These are phyloP conservation scores for Taphrorychus bicolor DNA, from an alignment of 2,888 invertebrate genomes.

Conservation along the genomic window DNA sequence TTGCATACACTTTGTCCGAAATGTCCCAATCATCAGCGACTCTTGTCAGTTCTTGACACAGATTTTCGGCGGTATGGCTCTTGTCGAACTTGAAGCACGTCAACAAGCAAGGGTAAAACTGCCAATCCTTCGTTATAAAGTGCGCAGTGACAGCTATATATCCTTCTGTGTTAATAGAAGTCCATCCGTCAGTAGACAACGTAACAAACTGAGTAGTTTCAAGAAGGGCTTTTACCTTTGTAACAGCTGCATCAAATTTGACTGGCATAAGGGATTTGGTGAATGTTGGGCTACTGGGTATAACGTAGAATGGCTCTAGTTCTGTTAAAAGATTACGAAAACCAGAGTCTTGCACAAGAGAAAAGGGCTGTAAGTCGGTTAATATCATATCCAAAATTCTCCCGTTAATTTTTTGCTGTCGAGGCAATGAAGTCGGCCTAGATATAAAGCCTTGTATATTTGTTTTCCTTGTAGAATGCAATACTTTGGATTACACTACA, in stretches of 20 bases:
- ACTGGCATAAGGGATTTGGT: constrained; percentile 37
- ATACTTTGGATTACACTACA: background rate
- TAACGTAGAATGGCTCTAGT: constrained; percentile 41
- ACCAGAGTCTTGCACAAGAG: constrained; percentile 41
- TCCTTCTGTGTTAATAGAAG: constrained; percentile 28
- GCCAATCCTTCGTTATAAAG: constrained; percentile 20
- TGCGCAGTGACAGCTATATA: no score
- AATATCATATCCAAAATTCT: constrained; percentile 35
- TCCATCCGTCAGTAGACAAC: constrained; percentile 37
- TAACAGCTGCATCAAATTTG: constrained; percentile 28
- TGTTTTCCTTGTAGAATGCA: background rate
- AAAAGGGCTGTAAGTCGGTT: constrained; percentile 43
- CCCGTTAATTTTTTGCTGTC: constrained; percentile 26
- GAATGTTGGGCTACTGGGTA: constrained; percentile 42
- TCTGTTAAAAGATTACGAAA: constrained; percentile 37
- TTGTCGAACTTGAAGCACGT: constrained; percentile 16
- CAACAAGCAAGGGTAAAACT: constrained; percentile 22
- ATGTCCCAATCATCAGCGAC: constrained; percentile 24
- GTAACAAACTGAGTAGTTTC: constrained; percentile 14
- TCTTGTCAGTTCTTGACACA: constrained; percentile 16
- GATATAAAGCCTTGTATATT: background rate
- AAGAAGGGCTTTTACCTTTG: constrained; percentile 9
- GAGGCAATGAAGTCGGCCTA: constrained; percentile 1
- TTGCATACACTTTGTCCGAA: constrained; percentile 19
- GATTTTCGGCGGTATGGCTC: constrained; percentile 30